Evolutionary conservation across 2,113 vertebrate species (phyloP), one percentile per base, ranked within the genome.

Genomic region (Albula glossodonta): DNA sequence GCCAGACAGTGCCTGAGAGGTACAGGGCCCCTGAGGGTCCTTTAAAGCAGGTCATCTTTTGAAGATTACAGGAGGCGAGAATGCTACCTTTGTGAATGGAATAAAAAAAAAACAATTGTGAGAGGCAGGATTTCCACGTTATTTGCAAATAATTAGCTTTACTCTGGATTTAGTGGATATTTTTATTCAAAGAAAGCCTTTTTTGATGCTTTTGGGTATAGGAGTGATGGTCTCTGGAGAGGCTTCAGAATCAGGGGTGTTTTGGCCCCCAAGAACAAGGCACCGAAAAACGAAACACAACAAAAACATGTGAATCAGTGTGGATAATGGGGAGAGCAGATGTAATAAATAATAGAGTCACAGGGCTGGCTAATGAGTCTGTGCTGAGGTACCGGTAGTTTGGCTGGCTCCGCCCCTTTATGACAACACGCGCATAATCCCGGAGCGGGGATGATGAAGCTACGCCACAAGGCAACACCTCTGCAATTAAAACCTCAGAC

Each of bases 271-370:
- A 90, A 92, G 93, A 90, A 89, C 87, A 88, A 90, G 88, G 87
- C 86, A 95, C 94, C 31, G 31, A 41, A 41, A 41, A 41, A 41
- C 31, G 31, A 41, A 41, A 93, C 41, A 48, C 53, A 82, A 83
- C 60, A 70, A 48, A 93, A 93, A 94, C 90, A 92, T 94, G 97
- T 98, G 97, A 98, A 99, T 99, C 98, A 99, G 98, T 98, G 97
- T 97, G 95, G 97, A 96, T 97, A 98, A 98, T 97, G 96, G 97
- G 96, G 93, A 94, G 94, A 94, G 96, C 97, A 97, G 96, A 97
- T 92, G 97, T 96, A 98, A 99, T 99, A 99, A 99, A 99, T 99
- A 99, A 99, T 97, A 98, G 97, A 98, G 97, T 97, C 99, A 98
- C 97, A 98, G 97, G 96, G 95, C 95, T 96, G 97, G 98, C 97